Evolutionary conservation across 2,888 invertebrate genomes (phyloP), one percentile per base, ranked within the genome.

Genomic region (Andrena marginata): DNA sequence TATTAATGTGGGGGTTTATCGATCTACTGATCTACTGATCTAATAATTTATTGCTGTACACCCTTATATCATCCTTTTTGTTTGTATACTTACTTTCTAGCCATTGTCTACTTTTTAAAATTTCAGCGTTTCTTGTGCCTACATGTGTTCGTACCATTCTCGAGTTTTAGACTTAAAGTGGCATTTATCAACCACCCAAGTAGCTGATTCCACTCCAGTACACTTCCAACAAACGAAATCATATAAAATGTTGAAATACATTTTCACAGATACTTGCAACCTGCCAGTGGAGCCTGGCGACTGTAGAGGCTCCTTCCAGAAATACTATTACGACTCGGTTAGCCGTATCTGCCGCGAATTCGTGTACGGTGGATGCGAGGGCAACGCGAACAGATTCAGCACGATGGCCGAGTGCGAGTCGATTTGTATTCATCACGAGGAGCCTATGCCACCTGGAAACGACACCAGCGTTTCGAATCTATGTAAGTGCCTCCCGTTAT

Each of bases 381-480:
- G 98, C 48, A 97, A 97, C 89, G 97, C 97, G 69, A 98, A 98
- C 94, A 95, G 97, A 72, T 98, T 98, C 94, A 96, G 96, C 77
- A 96, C 96, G 10, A 92, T 95, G n/a, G 95, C 96, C 35, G 97
- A 97, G 92, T 98, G 98, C 92, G 95, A 97, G 92, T 95, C 96
- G 4, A 94, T 97, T 89, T 98, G 98, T 93, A 92, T 96, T 77
- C 95, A 95, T 74, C 95, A 94, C 64, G 95, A 95, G 87, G 96
- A 96, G 89, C 95, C 96, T 88, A 91, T 93, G 8, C 92, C 94
- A 3, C 85, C 91, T 75, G 94, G 93, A 83, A 94, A 94, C 80
- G 92, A 93, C 56, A 94, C 94, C 6, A 89, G 90, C 8, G 80
- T 90, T 8, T 93, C 93, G 23, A 93, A 94, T 79, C 82, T 92